Conservation (phyloP, 2,113 vertebrate species). For the Myotis yumanensis region DNA sequence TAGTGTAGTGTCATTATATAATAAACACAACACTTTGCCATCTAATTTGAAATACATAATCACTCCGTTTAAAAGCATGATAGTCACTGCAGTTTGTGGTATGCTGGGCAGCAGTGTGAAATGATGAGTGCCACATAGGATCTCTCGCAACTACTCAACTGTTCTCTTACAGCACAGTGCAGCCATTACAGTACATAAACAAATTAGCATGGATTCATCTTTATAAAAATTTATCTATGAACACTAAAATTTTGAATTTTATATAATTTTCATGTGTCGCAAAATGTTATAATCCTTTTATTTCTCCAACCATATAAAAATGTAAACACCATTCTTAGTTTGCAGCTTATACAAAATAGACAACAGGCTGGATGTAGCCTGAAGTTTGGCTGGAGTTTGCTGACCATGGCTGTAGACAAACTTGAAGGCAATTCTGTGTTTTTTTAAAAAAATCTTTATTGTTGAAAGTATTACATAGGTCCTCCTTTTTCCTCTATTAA, state of each 20-base stretch:
- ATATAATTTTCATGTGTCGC: background rate
- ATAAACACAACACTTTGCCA: background rate
- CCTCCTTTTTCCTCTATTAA: no score
- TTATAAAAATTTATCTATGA: background rate
- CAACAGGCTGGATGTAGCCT: background rate
- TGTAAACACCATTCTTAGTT: background rate
- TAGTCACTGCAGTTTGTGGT: background rate
- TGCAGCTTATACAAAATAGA: background rate
- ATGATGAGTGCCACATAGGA: background rate
- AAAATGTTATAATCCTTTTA: background rate
- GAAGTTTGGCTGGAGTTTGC: background rate
- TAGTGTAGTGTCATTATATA: background rate
- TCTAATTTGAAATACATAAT: constrained; percentile 28
- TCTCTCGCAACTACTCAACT: background rate
- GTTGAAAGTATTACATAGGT: no score
- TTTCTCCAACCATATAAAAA: background rate
- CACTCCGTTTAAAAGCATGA: background rate
- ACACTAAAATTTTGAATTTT: background rate
- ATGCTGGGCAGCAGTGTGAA: background rate
- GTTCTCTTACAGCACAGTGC: background rate
- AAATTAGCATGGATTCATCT: background rate
- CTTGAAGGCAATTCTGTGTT: background rate
- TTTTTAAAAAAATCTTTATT: no score
- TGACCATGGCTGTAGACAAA: background rate
- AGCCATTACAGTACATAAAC: background rate